phyloP scores from a whole-genome alignment of 1,140 invertebrate species.

The Drosophila saltans region DNA sequence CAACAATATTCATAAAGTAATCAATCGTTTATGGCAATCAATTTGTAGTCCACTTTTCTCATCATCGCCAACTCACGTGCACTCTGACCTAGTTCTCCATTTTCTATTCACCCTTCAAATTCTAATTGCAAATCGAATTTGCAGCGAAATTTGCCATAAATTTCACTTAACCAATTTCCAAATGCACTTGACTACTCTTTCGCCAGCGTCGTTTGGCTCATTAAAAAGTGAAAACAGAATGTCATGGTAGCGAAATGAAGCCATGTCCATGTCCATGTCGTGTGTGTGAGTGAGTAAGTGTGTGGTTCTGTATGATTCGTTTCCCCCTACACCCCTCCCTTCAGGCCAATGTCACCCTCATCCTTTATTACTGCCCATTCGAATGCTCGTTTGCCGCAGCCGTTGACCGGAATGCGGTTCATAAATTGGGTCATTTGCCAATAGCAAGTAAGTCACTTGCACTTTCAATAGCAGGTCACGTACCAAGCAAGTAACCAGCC shows the following conservation, averaged over 20 bases:
- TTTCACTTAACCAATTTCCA: slow-evolving; percentile 33
- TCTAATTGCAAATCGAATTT: slow-evolving; percentile 56
- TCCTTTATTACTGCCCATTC: slow-evolving; percentile 1
- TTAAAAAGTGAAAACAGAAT: slow-evolving; percentile 67
- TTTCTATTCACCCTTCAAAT: slow-evolving; percentile 26
- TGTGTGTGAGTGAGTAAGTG: not conserved
- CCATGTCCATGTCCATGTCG: slow-evolving; percentile 35
- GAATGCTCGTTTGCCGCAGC: slow-evolving; percentile 15
- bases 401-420: slow-evolving; percentile 71
- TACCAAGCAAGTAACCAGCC: slow-evolving; percentile 44
- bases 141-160: slow-evolving; percentile 56
- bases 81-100: slow-evolving; percentile 43
- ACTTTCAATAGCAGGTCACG: slow-evolving; percentile 73
- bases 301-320: not conserved
- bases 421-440: slow-evolving; percentile 80
- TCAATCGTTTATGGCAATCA: slow-evolving; percentile 11
- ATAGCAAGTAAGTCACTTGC: slow-evolving; percentile 75
- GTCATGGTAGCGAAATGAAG: slow-evolving; percentile 53
- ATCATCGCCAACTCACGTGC: not conserved
- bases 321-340: not conserved
- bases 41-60: not conserved
- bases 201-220: slow-evolving; percentile 36
- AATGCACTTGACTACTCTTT: slow-evolving; percentile 29
- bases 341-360: slow-evolving; percentile 29
- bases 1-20: not conserved